phyloP scores from a whole-genome alignment of 2,797 vertebrate species.

The Linurgus olivaceus region DNA sequence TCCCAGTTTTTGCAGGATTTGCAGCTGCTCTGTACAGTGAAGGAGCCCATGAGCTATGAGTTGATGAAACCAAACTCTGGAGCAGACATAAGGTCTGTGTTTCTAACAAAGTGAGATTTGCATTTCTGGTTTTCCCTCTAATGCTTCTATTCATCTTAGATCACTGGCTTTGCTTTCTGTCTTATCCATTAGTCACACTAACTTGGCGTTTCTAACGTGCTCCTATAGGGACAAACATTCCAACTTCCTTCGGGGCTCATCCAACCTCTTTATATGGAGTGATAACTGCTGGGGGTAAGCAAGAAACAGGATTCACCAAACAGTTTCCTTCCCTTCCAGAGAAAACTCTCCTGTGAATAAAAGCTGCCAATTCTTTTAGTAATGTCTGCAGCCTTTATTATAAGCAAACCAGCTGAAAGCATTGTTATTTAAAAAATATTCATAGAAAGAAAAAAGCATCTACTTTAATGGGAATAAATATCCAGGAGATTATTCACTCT shows the following conservation, averaged over 20 bases:
- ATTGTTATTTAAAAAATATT: constrained; percentile 25
- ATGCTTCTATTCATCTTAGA: constrained; percentile 44
- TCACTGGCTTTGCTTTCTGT: constrained; percentile 16
- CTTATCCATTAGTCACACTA: constrained; percentile 61
- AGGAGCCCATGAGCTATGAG: background rate
- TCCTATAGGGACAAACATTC: background rate
- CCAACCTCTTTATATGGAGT: constrained; percentile 11
- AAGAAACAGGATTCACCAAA: constrained; percentile 43
- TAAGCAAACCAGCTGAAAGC: background rate
- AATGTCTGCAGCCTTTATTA: background rate
- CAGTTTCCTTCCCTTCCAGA: background rate
- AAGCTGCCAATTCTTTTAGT: constrained; percentile 9
- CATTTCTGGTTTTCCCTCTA: constrained; percentile 21
- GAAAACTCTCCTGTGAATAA: constrained; percentile 6
- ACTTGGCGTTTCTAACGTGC: constrained; percentile 27
- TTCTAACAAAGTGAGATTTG: constrained; percentile 35
- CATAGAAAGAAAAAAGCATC: background rate
- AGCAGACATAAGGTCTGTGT: background rate
- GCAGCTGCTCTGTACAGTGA: background rate
- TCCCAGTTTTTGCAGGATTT: background rate
- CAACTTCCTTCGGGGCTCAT: constrained; percentile 34
- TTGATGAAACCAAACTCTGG: constrained; percentile 28
- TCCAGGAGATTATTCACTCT: background rate
- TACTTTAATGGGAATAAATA: constrained; percentile 26
- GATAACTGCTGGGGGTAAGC: constrained; percentile 16